These are phyloP conservation scores for Theristicus caerulescens DNA, from an alignment of 2,113 vertebrate species.

Conservation along the genomic window DNA sequence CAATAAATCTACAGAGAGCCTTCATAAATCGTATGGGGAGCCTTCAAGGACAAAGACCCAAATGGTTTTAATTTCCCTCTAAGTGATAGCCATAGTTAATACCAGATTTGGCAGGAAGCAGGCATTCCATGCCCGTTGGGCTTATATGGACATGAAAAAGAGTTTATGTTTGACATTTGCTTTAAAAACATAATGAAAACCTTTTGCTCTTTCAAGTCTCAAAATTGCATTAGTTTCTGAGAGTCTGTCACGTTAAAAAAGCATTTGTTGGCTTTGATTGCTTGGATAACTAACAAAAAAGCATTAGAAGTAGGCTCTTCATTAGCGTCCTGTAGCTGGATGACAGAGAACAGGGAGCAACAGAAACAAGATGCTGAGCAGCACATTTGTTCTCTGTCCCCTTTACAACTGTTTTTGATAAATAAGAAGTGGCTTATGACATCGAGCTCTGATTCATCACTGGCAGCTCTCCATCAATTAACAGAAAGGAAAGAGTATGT, in stretches of 20 bases:
- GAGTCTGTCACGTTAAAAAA: background rate
- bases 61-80: conserved; percentile 28
- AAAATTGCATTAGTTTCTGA: background rate
- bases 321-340: background rate
- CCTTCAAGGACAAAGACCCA: conserved; percentile 10
- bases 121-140: background rate
- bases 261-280: background rate
- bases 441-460: background rate
- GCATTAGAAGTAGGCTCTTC: background rate
- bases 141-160: conserved; percentile 31
- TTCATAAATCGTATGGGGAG: background rate
- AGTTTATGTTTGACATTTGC: conserved; percentile 20
- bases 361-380: background rate
- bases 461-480: background rate
- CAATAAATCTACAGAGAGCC: background rate
- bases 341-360: background rate
- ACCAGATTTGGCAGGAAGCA: conserved; percentile 27
- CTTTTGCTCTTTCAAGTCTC: background rate
- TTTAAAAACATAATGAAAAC: conserved; percentile 37
- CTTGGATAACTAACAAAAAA: conserved; percentile 1
- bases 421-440: background rate
- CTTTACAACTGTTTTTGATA: background rate
- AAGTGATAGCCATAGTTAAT: conserved; percentile 16
- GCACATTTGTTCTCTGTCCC: background rate
- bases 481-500: background rate